Conservation (phyloP, 2,113 vertebrate genomes). For the Halichoeres trimaculatus region DNA sequence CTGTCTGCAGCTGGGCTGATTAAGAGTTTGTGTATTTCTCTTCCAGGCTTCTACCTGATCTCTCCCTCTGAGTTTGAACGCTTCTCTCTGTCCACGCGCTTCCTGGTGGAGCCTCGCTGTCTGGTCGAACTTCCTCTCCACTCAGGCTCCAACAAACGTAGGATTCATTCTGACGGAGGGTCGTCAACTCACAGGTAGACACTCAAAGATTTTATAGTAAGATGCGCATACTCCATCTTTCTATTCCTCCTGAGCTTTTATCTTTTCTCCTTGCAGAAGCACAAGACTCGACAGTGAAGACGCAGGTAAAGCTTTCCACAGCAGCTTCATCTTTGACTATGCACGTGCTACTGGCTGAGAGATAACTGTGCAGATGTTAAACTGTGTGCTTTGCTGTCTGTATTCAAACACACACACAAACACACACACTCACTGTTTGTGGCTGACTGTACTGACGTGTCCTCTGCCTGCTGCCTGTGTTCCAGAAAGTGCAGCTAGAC, state of each 20-base stretch:
- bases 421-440: constrained; percentile 23
- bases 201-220: not conserved
- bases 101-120: constrained; percentile 91
- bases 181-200: constrained; percentile 84
- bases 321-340: constrained; percentile 19
- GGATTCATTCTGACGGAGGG: constrained; percentile 71
- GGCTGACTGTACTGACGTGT: constrained; percentile 45
- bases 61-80: constrained; percentile 97
- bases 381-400: constrained; percentile 44
- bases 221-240: not conserved
- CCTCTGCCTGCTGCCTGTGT: constrained; percentile 59
- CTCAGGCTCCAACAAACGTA: constrained; percentile 56
- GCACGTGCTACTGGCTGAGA: constrained; percentile 46
- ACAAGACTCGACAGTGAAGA: constrained; percentile 58
- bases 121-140: constrained; percentile 83
- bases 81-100: constrained; percentile 94
- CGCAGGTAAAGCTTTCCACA: constrained; percentile 66
- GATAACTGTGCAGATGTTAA: constrained; percentile 14
- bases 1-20: too few species aligned
- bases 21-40: not conserved
- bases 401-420: constrained; percentile 1
- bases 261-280: constrained; percentile 61
- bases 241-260: not conserved
- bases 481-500: constrained; percentile 84
- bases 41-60: constrained; percentile 95